Evolutionary conservation across 1,140 invertebrate species (phyloP).

Genomic region (Neelides sp.): DNA sequence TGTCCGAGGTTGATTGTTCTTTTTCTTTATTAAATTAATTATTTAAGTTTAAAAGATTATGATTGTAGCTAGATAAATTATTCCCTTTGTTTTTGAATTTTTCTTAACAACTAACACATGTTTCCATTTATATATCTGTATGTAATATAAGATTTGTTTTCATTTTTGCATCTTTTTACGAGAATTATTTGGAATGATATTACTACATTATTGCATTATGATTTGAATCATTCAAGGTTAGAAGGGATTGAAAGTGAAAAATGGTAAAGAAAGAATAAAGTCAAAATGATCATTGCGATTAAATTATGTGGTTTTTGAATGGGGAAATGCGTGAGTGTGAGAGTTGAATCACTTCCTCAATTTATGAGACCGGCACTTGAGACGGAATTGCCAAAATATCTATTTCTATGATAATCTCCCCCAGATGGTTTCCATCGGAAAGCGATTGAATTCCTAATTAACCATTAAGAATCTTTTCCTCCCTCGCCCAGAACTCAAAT

Average conservation of each 20-base stretch:
- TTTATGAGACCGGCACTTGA: constrained; percentile 2
- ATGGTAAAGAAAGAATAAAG: constrained; percentile 5
- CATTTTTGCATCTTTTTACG: too few species aligned
- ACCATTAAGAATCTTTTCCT: neutral
- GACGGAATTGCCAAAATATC: constrained; percentile 1
- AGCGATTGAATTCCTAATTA: constrained; percentile 18
- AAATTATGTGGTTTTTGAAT: neutral
- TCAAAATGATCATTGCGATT: constrained; percentile 5
- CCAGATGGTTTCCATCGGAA: constrained; percentile 13
- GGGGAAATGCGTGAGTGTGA: constrained; percentile 8
- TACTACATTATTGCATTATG: too few species aligned
- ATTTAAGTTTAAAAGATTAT: too few species aligned
- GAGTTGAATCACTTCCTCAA: constrained; percentile 4
- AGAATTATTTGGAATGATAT: too few species aligned
- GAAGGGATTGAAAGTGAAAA: neutral
- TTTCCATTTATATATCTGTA: too few species aligned
- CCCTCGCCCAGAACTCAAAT: neutral
- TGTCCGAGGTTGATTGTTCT: too few species aligned
- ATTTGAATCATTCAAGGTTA: neutral
- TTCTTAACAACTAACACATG: too few species aligned
- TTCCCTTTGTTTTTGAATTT: too few species aligned
- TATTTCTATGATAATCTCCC: constrained; percentile 14
- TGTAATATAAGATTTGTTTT: too few species aligned
- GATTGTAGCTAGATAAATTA: too few species aligned
- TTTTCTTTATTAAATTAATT: too few species aligned